These are phyloP conservation scores for Pseudochirops cupreus DNA, from an alignment of 2,797 vertebrate genomes.

Conservation along the genomic window DNA sequence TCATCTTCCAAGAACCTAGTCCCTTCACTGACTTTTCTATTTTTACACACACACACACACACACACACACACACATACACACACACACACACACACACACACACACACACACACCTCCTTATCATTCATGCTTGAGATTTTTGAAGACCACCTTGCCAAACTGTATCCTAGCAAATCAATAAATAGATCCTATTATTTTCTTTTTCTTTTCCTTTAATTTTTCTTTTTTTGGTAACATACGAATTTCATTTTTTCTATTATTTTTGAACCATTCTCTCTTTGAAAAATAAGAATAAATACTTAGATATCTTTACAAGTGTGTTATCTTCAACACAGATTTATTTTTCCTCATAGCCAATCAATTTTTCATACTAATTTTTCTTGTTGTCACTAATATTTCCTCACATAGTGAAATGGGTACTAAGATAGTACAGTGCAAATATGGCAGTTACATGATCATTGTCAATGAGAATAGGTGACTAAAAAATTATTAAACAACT, in stretches of 20 bases:
- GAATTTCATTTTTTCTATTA: background rate
- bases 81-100: too few relatives aligned
- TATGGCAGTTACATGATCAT: background rate
- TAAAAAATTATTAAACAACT: background rate
- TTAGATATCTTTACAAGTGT: background rate
- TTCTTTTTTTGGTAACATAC: background rate
- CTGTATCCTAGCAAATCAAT: background rate
- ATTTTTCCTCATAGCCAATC: background rate
- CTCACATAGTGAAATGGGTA: background rate
- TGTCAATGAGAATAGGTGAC: background rate
- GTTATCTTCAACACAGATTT: background rate
- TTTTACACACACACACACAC: too few relatives aligned
- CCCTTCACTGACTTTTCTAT: too few relatives aligned
- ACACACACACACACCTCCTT: background rate
- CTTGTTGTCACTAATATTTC: background rate
- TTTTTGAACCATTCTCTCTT: background rate
- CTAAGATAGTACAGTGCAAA: background rate
- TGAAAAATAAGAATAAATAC: background rate
- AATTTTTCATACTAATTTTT: background rate
- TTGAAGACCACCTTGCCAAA: background rate
- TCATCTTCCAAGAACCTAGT: background rate
- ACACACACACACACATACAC: too few relatives aligned
- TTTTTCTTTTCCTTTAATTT: background rate
- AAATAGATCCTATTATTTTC: background rate
- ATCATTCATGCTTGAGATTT: background rate